Evolutionary conservation across 2,888 invertebrate genomes (phyloP), one percentile per base, ranked within the genome.

Genomic region (Strigamia maritima): DNA sequence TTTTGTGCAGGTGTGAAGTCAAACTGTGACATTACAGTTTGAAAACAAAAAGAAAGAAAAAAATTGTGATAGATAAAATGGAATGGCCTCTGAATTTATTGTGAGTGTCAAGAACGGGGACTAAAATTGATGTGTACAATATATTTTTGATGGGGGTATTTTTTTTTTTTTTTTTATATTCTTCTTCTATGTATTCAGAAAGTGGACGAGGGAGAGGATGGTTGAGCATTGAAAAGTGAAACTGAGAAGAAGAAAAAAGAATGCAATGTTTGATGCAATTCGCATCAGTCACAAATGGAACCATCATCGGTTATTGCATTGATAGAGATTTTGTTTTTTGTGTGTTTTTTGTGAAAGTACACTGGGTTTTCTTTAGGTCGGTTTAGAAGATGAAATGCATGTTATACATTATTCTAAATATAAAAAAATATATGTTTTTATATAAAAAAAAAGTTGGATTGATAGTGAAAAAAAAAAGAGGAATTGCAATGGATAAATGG

Each of bases 1-100:
- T 54, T 54, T 54, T 8, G 54, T 54, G 54, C 54, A 54, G 54
- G 54, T 54, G 54, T 54, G 54, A 54, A 54, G 54, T 54, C 54
- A 54, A 54, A 54, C 19, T 54, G 19, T 19, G 54, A 54, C 54
- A 54, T 54, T 54, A 54, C 8, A 19, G 19, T 19, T 19, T n/a
- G n/a, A 44, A 44, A 44, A 44, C n/a, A 44, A 44, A 44, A n/a
- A 19, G n/a, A 54, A 22, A 54, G 19, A 19, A 4, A 8, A 54
- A 54, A 54, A 54, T 2, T 1, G n/a, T 19, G 6, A 54, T 7
- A 22, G 19, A 54, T 54, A 54, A 54, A 54, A 19, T 54, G 54
- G n/a, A 54, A 54, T 54, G 54, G 54, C 3, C 22, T 54, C 54
- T 54, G 54, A 54, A 54, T 54, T 16, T 54, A 54, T 54, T 54